Percentiles rank a stretch among this genome's conserved stretches.
phyloP scores from a whole-genome alignment of 2,888 invertebrate genomes.

The Drosophila flavopinicola region DNA sequence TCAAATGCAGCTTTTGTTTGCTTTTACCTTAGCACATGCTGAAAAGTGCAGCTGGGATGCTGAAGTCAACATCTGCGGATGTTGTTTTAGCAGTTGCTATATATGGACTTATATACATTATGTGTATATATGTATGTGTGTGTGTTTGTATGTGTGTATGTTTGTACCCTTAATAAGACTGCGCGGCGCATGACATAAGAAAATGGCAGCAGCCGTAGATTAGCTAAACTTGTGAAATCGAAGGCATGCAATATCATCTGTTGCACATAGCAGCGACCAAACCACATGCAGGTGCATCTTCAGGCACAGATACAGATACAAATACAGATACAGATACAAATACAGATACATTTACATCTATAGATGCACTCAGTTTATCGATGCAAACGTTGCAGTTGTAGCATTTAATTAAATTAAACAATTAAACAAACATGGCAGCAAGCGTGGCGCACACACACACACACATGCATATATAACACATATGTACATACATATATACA shows the following conservation, averaged over 20 bases:
- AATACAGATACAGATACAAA: constrained; percentile 5
- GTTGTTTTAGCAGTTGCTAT: constrained; percentile 26
- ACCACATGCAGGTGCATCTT: constrained; percentile 1
- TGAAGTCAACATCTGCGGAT: constrained; percentile 29
- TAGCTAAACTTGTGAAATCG: constrained; percentile 58
- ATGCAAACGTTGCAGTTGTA: constrained; percentile 63
- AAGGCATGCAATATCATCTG: constrained; percentile 68
- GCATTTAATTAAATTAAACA: constrained; percentile 82
- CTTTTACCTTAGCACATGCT: background rate
- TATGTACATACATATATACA: background rate
- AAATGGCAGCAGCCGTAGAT: constrained; percentile 39
- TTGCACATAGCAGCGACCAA: constrained; percentile 51
- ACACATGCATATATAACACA: background rate
- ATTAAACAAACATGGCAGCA: constrained; percentile 75
- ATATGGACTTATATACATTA: constrained; percentile 31
- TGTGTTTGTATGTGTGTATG: constrained; percentile 18
- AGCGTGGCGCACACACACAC: constrained; percentile 21
- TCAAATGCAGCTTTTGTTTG: too few relatives aligned
- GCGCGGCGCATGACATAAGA: constrained; percentile 71
- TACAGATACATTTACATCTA: constrained; percentile 14
- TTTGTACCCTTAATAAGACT: constrained; percentile 34
- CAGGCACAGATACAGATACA: constrained; percentile 8
- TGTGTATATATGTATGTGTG: background rate
- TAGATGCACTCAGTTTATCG: constrained; percentile 20
- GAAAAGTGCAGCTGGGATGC: constrained; percentile 19